Conservation (phyloP, 2,797 vertebrate genomes). For the Cryptoblepharus egeriae region DNA sequence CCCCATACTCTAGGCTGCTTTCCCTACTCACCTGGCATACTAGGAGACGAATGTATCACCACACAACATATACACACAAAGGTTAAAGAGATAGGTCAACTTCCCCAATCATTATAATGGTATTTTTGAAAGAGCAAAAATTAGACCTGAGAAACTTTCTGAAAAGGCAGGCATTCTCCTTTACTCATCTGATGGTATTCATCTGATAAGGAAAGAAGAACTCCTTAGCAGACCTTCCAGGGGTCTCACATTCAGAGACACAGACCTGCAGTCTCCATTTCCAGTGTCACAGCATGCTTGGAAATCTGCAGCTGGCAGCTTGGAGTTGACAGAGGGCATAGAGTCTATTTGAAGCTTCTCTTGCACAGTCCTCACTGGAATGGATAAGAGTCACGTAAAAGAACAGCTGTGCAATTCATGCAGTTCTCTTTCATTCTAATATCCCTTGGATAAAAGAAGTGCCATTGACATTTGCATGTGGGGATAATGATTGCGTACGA, state of each 20-base stretch:
- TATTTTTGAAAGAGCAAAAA: neutral
- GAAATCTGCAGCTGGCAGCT: neutral
- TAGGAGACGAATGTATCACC: neutral
- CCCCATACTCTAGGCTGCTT: too few relatives aligned
- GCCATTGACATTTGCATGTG: neutral
- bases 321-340: neutral
- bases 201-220: neutral
- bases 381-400: neutral
- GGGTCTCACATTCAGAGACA: neutral
- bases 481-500: neutral
- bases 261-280: neutral
- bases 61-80: neutral
- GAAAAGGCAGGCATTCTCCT: neutral
- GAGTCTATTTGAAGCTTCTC: neutral
- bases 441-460: slow-evolving; percentile 4
- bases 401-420: neutral
- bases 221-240: neutral
- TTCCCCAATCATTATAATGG: neutral
- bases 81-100: neutral
- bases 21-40: neutral
- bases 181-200: neutral
- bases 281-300: neutral
- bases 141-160: neutral
- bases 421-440: slow-evolving; percentile 1
- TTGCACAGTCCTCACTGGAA: neutral